phyloP scores from a whole-genome alignment of 2,797 vertebrate genomes.

The Sternotherus odoratus region DNA sequence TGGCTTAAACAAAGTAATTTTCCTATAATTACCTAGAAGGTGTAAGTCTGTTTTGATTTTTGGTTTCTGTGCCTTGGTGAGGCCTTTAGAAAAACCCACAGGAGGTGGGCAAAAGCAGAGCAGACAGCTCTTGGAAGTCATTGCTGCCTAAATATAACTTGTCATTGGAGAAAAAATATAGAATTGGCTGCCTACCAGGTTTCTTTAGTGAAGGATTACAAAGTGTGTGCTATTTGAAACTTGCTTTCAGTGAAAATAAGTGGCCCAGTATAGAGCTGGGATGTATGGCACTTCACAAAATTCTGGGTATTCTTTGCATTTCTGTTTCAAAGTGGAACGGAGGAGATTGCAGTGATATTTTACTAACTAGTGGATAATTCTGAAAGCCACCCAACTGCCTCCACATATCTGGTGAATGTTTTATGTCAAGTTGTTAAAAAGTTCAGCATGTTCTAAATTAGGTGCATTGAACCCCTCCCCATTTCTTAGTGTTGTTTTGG shows the following conservation, averaged over 20 bases:
- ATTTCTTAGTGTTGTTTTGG: slow-evolving; percentile 35
- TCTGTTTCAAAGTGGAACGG: slow-evolving; percentile 26
- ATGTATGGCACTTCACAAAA: background rate
- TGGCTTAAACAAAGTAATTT: background rate
- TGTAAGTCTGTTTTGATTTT: background rate
- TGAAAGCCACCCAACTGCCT: background rate
- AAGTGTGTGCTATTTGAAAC: slow-evolving; percentile 36
- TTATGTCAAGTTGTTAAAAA: slow-evolving; percentile 16
- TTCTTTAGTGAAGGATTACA: slow-evolving; percentile 36
- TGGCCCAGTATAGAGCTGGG: background rate
- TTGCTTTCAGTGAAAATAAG: slow-evolving; percentile 24
- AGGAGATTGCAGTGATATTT: slow-evolving; percentile 19
- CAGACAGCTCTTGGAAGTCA: background rate
- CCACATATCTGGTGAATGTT: background rate
- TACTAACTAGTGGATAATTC: background rate
- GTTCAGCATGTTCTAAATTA: background rate
- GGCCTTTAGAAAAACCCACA: background rate
- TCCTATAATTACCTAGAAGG: background rate
- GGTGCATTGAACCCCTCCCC: background rate
- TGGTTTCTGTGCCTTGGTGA: background rate
- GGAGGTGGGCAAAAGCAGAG: background rate
- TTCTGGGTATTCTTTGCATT: background rate
- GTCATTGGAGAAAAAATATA: slow-evolving; percentile 38
- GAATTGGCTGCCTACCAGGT: slow-evolving; percentile 44
- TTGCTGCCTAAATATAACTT: slow-evolving; percentile 34